Percentiles rank a stretch among this genome's conserved stretches.
Conservation (phyloP, 1,140 invertebrate species). For the Cylas formicarius region DNA sequence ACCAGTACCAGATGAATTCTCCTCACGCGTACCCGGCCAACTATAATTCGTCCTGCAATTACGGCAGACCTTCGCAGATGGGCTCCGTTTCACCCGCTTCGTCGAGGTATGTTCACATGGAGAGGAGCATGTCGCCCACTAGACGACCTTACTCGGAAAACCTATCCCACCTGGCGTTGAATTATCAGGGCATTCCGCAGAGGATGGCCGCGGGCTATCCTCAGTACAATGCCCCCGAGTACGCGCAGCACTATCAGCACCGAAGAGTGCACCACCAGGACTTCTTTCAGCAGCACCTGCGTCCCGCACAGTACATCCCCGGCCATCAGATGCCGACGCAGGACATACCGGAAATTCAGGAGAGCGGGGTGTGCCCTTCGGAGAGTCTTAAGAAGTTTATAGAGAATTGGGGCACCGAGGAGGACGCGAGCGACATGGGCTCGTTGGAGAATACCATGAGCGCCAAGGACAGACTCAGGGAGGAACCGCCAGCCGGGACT, state of each 20-base stretch:
- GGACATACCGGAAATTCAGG: conserved; percentile 23
- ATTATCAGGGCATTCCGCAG: conserved; percentile 20
- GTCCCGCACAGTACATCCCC: conserved; percentile 14
- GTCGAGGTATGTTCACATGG: conserved; percentile 14
- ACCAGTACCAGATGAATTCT: conserved; percentile 16
- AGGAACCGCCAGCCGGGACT: conserved; percentile 25
- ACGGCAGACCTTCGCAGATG: conserved; percentile 26
- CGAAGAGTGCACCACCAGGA: conserved; percentile 24
- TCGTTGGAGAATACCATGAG: conserved; percentile 8
- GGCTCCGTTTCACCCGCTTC: conserved; percentile 6
- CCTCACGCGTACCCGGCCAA: conserved; percentile 25
- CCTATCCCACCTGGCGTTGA: conserved; percentile 22
- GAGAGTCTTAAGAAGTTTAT: conserved; percentile 33
- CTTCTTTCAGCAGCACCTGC: conserved; percentile 22
- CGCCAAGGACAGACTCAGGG: conserved; percentile 14
- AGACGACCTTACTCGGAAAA: conserved; percentile 22
- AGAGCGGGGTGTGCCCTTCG: conserved; percentile 19
- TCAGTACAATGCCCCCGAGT: conserved; percentile 30
- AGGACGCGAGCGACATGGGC: conserved; percentile 20
- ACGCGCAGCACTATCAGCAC: conserved; percentile 40
- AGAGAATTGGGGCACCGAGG: conserved; percentile 36
- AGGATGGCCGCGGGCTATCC: conserved; percentile 20
- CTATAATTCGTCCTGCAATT: conserved; percentile 20
- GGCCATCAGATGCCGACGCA: conserved; percentile 15
- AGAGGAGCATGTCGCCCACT: conserved; percentile 26